These are phyloP conservation scores for Antedon mediterranea DNA, from an alignment of 53 echinoderm and acorn worm species.

Conservation along the genomic window DNA sequence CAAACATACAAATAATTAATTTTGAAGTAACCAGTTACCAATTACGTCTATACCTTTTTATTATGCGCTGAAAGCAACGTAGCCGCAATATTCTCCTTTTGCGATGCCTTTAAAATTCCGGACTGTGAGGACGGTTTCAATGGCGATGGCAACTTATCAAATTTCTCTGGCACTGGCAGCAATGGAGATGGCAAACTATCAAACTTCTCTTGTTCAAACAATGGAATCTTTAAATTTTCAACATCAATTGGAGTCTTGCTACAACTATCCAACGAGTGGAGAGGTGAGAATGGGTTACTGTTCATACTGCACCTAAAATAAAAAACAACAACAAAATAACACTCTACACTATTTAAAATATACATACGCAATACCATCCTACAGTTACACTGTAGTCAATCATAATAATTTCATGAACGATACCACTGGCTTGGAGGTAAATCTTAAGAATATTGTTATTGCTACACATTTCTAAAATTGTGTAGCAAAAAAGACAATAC, in stretches of 20 bases:
- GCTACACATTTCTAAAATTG: too few relatives aligned
- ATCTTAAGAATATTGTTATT: too few relatives aligned
- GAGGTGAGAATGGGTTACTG: not conserved
- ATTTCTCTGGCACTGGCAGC: not conserved
- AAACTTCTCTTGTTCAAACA: not conserved
- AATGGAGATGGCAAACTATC: not conserved
- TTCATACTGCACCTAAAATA: not conserved
- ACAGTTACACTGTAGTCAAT: too few relatives aligned
- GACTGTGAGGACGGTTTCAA: constrained; percentile 6
- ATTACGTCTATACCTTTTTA: constrained; percentile 39
- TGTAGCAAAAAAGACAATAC: too few relatives aligned
- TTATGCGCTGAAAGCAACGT: constrained; percentile 36
- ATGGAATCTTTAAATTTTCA: not conserved
- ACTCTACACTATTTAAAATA: too few relatives aligned
- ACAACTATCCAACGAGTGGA: not conserved
- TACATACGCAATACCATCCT: too few relatives aligned
- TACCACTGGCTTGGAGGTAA: too few relatives aligned
- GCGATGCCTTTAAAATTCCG: constrained; percentile 62
- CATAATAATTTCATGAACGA: too few relatives aligned
- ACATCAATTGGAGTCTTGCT: not conserved
- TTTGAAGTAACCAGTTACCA: too few relatives aligned
- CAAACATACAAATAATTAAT: too few relatives aligned
- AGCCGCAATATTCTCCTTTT: constrained; percentile 52
- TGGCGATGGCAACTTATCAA: not conserved
- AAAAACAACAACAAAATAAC: not conserved